A percentile compares a stretch with the other conserved stretches of the same genome.
Conservation (phyloP, 2,797 vertebrate species). For the Geotrypetes seraphini region DNA sequence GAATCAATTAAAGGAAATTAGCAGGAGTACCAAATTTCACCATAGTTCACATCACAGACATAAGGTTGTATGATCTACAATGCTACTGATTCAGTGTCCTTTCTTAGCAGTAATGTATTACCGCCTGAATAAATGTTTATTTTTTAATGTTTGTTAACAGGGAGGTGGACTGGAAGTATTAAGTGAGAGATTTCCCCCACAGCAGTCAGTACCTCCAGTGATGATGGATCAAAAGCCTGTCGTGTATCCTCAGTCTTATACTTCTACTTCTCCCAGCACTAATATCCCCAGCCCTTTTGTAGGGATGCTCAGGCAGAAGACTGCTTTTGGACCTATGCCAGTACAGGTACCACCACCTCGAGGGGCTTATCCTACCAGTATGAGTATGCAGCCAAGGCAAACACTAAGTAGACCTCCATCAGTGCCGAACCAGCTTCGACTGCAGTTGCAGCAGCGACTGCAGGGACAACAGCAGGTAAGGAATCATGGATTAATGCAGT, state of each 20-base stretch:
- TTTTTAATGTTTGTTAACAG: no score
- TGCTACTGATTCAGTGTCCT: no score
- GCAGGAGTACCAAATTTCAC: no score
- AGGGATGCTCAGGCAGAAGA: constrained; percentile 60
- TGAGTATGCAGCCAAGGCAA: constrained; percentile 59
- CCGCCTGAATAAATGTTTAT: no score
- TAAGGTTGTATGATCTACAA: no score
- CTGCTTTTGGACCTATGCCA: constrained; percentile 54
- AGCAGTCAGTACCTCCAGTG: constrained; percentile 48
- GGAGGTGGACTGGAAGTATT: constrained; percentile 74
- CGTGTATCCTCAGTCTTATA: constrained; percentile 61
- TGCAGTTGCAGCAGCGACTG: constrained; percentile 87
- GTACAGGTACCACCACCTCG: constrained; percentile 47
- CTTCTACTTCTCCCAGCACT: constrained; percentile 61
- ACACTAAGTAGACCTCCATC: constrained; percentile 55
- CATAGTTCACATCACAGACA: no score
- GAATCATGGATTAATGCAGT: no score
- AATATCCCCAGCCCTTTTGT: constrained; percentile 59
- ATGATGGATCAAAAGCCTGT: constrained; percentile 68
- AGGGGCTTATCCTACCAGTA: constrained; percentile 60
- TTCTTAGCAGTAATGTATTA: no score
- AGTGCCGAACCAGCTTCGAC: constrained; percentile 79
- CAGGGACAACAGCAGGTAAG: constrained; percentile 85
- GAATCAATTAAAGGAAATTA: no score
- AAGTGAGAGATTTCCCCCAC: constrained; percentile 63